A percentile compares a stretch with the other conserved stretches of the same genome.
phyloP scores from a whole-genome alignment of 2,797 vertebrate genomes.

The Tragelaphus eurycerus region DNA sequence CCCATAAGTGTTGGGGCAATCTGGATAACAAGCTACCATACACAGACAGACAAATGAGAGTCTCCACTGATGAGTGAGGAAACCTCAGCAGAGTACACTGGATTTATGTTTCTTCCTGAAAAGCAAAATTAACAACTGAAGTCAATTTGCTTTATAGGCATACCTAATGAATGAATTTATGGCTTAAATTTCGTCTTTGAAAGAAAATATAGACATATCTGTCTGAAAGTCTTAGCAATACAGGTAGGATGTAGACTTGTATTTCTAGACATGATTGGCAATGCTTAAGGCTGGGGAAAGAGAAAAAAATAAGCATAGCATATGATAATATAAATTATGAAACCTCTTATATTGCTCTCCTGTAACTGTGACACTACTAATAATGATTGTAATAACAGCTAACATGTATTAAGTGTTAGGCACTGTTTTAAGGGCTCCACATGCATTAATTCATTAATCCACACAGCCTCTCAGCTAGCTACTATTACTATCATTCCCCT shows the following conservation, averaged over 20 bases:
- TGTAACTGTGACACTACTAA: background rate
- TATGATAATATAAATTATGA: background rate
- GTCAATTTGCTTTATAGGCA: background rate
- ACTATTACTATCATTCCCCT: background rate
- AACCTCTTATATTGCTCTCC: background rate
- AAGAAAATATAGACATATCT: background rate
- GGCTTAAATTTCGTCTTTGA: constrained; percentile 21
- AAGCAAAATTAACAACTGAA: background rate
- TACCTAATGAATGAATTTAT: background rate
- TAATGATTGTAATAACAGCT: background rate
- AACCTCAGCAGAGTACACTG: constrained; percentile 14
- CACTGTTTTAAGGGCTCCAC: background rate
- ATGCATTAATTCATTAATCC: background rate
- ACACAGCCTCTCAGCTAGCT: background rate
- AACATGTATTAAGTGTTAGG: background rate
- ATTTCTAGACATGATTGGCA: background rate
- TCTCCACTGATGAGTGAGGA: constrained; percentile 20
- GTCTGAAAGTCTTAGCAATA: background rate
- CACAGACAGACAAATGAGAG: background rate
- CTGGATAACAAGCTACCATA: background rate
- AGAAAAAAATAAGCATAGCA: background rate
- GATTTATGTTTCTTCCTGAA: constrained; percentile 31
- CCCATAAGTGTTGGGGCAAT: background rate
- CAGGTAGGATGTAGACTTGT: background rate
- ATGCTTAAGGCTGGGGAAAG: background rate